Base-by-base conservation (phyloP, 2,888 invertebrate species). In the Tiphia femorata region DNA sequence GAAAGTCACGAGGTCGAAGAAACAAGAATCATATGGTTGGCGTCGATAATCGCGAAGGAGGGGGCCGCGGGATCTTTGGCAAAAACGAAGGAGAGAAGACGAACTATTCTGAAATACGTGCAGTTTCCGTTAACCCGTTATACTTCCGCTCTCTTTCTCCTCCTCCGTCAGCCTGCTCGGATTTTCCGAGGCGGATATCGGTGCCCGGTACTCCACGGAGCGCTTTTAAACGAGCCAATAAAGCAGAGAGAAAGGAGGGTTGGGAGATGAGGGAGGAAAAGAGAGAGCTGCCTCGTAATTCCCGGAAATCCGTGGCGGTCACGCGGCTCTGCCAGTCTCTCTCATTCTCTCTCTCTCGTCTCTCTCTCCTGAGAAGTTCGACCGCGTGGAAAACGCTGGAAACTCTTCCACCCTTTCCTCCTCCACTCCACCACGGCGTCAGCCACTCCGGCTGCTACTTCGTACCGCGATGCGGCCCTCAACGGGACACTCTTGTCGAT, bases 141-240 rank as follows among this genome's bases (percentile, higher is more conserved):
- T 43, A 48, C 20, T 42, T 19, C 23, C 43, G n/a, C 14, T 21
- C 29, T 40, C 53, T 5, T 29, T 48, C 41, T 46, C 35, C 19
- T 43, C 40, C 14, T 35, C 5, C 16, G 35, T 29, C 44, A 46
- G 20, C 47, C 43, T 29, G 16, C 23, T 40, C 43, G 19, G 12
- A 14, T 35, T 42, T 27, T 17, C 29, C 48, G 25, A 29, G 20
- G 14, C 33, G 20, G 42, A 49, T n/a, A n/a, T n/a, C n/a, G 49
- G 42, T 49, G n/a, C 38, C 30, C 56, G 59, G 50, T 33, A 44
- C 42, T 41, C 41, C 37, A 47, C 43, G 37, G 46, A 42, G 46
- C 29, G 59, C 57, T 67, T 70, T 66, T 64, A 60, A 67, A 53
- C 54, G 48, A 49, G 27, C 58, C 66, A 70, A 71, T 64, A 67